These are phyloP conservation scores for Salvelinus fontinalis DNA, from an alignment of 2,113 vertebrate species.

Conservation along the genomic window DNA sequence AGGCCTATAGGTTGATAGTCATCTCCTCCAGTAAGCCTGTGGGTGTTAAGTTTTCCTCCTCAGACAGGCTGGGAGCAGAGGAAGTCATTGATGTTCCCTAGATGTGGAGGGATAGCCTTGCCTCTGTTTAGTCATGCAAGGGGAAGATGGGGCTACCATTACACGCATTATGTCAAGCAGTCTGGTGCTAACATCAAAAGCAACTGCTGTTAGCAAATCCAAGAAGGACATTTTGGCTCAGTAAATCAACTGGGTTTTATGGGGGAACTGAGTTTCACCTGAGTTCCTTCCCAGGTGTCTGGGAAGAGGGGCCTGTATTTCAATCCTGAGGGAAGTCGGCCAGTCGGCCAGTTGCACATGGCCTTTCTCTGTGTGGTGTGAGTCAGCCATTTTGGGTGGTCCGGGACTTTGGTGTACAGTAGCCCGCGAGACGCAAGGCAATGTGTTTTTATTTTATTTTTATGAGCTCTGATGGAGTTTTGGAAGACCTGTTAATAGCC, in stretches of 20 bases:
- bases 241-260: background rate
- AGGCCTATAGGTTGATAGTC: too few species aligned
- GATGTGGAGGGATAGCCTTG: background rate
- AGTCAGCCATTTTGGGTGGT: constrained; percentile 17
- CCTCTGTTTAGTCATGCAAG: background rate
- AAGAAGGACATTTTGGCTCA: background rate
- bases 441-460: background rate
- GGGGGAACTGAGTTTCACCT: background rate
- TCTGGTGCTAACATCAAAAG: too few species aligned
- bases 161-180: background rate
- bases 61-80: too few species aligned
- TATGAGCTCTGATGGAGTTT: background rate
- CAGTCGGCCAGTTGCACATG: background rate
- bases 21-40: too few species aligned
- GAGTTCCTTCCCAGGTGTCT: background rate
- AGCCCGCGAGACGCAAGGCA: background rate
- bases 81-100: too few species aligned
- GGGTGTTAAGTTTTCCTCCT: too few species aligned
- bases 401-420: background rate
- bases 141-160: background rate
- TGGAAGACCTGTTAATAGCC: background rate
- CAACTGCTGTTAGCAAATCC: background rate
- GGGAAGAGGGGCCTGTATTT: background rate
- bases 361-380: background rate
- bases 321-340: background rate